Evolutionary conservation across 2,888 invertebrate species (phyloP).

Genomic region (Linnaemya vulpina): DNA sequence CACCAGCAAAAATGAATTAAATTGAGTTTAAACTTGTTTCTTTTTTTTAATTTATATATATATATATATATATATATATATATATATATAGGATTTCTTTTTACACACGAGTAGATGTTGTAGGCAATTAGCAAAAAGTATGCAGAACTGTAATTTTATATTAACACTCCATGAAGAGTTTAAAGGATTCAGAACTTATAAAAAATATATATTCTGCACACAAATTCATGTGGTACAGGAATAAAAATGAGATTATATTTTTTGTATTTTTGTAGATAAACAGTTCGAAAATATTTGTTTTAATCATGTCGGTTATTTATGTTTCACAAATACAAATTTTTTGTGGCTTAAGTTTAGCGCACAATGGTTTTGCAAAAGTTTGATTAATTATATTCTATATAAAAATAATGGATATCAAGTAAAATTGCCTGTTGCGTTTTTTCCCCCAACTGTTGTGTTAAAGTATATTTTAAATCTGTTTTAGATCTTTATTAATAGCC

Average conservation of each 20-base stretch:
- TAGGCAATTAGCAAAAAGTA: not conserved
- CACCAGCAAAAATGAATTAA: conserved; percentile 28
- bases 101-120: conserved; percentile 29
- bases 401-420: too few relatives aligned
- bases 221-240: not conserved
- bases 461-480: too few relatives aligned
- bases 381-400: too few relatives aligned
- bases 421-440: too few relatives aligned
- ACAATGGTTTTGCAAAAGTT: too few relatives aligned
- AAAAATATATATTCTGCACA: not conserved
- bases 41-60: not conserved
- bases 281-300: too few relatives aligned
- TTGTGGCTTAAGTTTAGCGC: too few relatives aligned
- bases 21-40: conserved; percentile 41
- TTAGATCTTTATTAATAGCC: too few relatives aligned
- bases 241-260: not conserved
- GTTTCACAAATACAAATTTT: too few relatives aligned
- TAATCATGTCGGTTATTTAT: too few relatives aligned
- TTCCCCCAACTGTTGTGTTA: too few relatives aligned
- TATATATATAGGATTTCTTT: not conserved
- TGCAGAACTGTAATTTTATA: not conserved
- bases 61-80: too few relatives aligned
- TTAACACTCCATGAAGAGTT: conserved; percentile 7
- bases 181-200: not conserved
- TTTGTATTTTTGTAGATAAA: not conserved